Percentiles rank a stretch among this genome's conserved stretches.
These are phyloP conservation scores for Ostrea edulis DNA, from an alignment of 1,140 invertebrate species.

Conservation along the genomic window DNA sequence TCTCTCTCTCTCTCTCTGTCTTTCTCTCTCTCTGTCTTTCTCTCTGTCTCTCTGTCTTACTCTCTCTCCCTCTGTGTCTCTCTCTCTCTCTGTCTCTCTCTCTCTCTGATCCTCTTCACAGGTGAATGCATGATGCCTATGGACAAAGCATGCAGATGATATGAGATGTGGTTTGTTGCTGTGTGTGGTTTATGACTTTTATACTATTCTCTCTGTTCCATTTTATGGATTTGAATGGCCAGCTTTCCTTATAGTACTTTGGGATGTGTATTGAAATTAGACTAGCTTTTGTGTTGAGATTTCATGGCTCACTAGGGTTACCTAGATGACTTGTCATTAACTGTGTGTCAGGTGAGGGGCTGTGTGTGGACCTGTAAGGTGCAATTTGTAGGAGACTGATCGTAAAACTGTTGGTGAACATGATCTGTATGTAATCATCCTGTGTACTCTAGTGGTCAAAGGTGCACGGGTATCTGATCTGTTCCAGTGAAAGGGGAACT, in stretches of 20 bases:
- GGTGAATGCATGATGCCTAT: not conserved
- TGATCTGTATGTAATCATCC: not conserved
- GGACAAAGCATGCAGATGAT: not conserved
- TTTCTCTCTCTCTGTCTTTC: not conserved
- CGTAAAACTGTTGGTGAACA: not conserved
- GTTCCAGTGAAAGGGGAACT: not conserved
- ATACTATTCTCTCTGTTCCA: not conserved
- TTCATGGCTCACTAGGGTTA: conserved; percentile 4
- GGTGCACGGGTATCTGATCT: not conserved
- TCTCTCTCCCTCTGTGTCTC: not conserved
- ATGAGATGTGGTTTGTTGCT: not conserved
- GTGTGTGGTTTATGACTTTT: not conserved
- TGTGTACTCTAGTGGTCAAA: not conserved
- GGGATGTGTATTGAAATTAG: conserved; percentile 8
- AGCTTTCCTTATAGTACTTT: not conserved
- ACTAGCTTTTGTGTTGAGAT: not conserved
- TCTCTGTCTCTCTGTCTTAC: not conserved
- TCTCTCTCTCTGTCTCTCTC: not conserved
- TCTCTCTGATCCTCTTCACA: not conserved
- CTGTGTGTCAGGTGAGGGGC: not conserved
- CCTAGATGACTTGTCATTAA: not conserved
- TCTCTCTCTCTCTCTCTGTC: not conserved
- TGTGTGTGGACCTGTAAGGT: not conserved
- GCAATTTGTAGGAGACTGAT: not conserved
- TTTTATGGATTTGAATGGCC: not conserved